Percentiles rank a stretch among this genome's conserved stretches.
phyloP scores from a whole-genome alignment of 2,888 invertebrate genomes.

The Steinernema hermaphroditum region DNA sequence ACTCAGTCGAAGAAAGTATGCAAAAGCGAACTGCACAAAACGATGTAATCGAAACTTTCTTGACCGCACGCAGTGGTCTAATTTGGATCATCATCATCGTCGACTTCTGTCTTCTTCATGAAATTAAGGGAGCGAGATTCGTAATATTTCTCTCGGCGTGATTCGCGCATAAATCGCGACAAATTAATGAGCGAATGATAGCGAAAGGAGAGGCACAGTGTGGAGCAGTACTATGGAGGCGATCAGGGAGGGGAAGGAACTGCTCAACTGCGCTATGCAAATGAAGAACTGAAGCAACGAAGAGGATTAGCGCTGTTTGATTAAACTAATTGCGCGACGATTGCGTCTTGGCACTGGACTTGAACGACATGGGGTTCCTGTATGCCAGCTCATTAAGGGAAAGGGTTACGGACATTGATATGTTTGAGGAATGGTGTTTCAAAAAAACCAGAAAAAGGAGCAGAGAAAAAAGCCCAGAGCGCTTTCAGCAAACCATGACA shows the following conservation, averaged over 20 bases:
- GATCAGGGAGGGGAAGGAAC: background rate
- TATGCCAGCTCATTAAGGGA: too few relatives aligned
- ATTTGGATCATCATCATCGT: background rate
- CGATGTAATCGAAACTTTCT: background rate
- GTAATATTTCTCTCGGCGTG: too few relatives aligned
- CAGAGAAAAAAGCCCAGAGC: too few relatives aligned
- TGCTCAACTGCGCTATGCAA: background rate
- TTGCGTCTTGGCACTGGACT: too few relatives aligned
- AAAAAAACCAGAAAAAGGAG: too few relatives aligned
- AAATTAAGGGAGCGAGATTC: background rate
- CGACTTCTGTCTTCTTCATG: background rate
- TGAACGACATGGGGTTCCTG: too few relatives aligned
- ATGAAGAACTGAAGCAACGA: background rate
- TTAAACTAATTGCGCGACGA: constrained; percentile 6
- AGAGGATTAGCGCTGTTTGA: constrained; percentile 2
- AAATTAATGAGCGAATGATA: background rate
- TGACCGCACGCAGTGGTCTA: background rate
- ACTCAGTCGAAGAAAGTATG: background rate
- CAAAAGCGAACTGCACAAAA: background rate
- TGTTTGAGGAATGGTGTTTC: too few relatives aligned
- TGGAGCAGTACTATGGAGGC: background rate
- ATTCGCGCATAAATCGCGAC: too few relatives aligned
- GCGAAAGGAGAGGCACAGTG: background rate
- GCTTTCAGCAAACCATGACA: too few relatives aligned
- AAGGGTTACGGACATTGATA: too few relatives aligned